Conservation (phyloP, 2,888 invertebrate species). For the Coelogynopora nodosa region DNA sequence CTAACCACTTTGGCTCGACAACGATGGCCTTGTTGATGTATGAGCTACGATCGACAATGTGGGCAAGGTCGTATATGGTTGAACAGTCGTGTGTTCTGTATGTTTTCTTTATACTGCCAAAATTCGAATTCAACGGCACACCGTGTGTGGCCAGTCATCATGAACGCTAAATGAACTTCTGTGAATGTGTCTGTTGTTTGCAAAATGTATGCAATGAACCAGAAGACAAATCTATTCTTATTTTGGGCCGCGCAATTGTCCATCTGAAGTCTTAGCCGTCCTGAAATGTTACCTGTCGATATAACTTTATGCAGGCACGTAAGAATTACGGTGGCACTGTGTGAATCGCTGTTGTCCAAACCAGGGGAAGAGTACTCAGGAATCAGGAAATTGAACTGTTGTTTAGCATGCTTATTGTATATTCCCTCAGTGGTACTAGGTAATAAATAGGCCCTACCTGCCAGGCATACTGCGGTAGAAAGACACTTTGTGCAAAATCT, state of each 20-base stretch:
- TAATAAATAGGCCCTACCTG: conserved; percentile 13
- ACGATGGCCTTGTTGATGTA: background rate
- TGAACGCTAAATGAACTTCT: background rate
- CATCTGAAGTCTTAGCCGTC: background rate
- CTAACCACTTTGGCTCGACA: background rate
- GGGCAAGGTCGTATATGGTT: conserved; percentile 1
- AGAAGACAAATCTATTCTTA: background rate
- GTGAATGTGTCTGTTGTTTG: no score
- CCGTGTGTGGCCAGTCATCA: background rate
- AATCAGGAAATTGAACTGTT: conserved; percentile 1
- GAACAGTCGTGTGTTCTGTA: background rate
- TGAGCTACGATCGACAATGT: background rate
- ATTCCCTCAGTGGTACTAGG: conserved; percentile 16
- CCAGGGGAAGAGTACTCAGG: background rate
- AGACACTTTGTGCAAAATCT: conserved; percentile 6
- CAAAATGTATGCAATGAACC: background rate
- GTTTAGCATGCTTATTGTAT: background rate
- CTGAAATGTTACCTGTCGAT: background rate
- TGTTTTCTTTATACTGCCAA: background rate
- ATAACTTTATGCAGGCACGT: background rate
- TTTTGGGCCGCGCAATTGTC: background rate
- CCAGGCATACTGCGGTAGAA: background rate
- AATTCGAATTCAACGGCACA: conserved; percentile 7
- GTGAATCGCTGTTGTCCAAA: background rate
- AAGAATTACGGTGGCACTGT: background rate